Base-by-base conservation (phyloP, 2,888 invertebrate species). In the Drosophila phalerata region DNA sequence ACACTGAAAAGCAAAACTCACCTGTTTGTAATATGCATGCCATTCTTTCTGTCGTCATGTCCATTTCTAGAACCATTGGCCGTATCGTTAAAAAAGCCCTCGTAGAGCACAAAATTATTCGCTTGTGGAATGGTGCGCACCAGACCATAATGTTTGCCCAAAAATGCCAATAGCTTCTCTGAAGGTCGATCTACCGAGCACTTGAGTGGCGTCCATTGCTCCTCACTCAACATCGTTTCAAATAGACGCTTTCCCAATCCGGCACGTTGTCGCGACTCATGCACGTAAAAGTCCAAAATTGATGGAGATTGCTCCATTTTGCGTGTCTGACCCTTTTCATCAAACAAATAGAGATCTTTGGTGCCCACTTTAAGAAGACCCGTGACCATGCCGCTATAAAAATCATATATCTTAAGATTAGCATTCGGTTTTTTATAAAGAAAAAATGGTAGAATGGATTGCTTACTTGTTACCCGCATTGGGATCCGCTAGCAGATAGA, bases 161-260 rank as follows among this genome's bases (percentile, higher is more conserved):
- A 93, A 92, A 99, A 99, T 34, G 94, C 95, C 77, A 97, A 93
- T 88, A 98, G 96, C 92, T 98, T 98, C 52, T 96, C 94, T 0
- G 98, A 98, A 0, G 99, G 99, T 42, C 97, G 95, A 92, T 99
- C 99, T 73, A 99, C 96, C 0, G 99, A 98, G 85, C 98, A 93
- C 90, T 96, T 95, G 3, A 95, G 93, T 0, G 97, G 95, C 51
- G 93, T 92, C 47, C 95, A 93, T 57, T 95, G 93, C 92, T 96
- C 95, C 76, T 95, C 95, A 95, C 96, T 92, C 69, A 94, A 93
- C 98, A 99, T 98, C 88, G 95, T 94, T 79, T 98, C 97, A 93
- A 97, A 98, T 13, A 99, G 93, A 67, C 94, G 93, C 87, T 95
- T 96, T 3, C 99, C 99, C 90, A 95, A 94, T 3, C 99, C 99